A percentile compares a stretch with the other conserved stretches of the same genome.
phyloP scores from a whole-genome alignment of 1,140 invertebrate genomes.

The Pollicipes pollicipes region DNA sequence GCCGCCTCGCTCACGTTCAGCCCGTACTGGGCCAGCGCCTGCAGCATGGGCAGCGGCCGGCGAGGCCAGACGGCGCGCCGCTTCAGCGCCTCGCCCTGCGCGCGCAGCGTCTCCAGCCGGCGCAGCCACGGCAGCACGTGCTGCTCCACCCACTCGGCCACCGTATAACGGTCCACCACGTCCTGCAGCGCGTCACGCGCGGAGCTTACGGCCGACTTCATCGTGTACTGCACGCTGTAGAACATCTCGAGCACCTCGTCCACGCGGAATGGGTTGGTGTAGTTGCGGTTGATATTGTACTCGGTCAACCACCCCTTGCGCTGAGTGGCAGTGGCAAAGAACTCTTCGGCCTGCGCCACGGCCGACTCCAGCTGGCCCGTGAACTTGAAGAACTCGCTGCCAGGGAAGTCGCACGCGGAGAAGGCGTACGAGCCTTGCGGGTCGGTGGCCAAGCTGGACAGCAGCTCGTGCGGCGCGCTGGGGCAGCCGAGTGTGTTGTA shows the following conservation, averaged over 20 bases:
- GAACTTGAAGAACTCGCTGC: constrained; percentile 38
- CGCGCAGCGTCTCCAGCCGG: constrained; percentile 33
- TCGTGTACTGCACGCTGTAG: constrained; percentile 28
- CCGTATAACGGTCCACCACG: constrained; percentile 52
- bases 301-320: constrained; percentile 50
- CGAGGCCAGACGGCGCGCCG: constrained; percentile 34
- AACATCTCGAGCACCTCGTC: constrained; percentile 46
- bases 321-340: constrained; percentile 20
- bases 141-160: constrained; percentile 55
- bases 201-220: constrained; percentile 35
- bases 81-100: constrained; percentile 33
- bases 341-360: constrained; percentile 22
- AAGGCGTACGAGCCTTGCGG: constrained; percentile 39
- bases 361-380: constrained; percentile 34
- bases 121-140: constrained; percentile 30
- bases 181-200: constrained; percentile 43
- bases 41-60: constrained; percentile 31
- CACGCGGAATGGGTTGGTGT: constrained; percentile 49
- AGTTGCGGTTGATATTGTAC: constrained; percentile 59
- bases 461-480: constrained; percentile 18
- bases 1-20: constrained; percentile 5
- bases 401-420: constrained; percentile 35
- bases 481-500: constrained; percentile 37
- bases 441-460: constrained; percentile 35
- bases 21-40: constrained; percentile 16